Percentiles rank a stretch among this genome's conserved stretches.
Evolutionary conservation across 2,888 invertebrate species (phyloP).

Genomic region (Aspidiotus destructor): DNA sequence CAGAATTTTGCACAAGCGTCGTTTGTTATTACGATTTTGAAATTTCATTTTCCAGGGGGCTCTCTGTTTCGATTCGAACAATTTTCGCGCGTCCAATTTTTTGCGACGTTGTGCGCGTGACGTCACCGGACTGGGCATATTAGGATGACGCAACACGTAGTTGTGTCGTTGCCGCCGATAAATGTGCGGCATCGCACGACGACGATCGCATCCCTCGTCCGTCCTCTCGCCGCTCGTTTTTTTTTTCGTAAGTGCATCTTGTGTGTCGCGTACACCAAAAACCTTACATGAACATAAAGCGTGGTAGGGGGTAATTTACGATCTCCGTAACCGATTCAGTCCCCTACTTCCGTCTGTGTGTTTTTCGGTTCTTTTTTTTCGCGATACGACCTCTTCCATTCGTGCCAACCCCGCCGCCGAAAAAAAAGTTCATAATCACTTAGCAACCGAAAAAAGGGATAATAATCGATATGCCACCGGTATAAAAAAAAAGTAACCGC

Average conservation of each 20-base stretch:
- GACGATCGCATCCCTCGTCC: slow-evolving; percentile 30
- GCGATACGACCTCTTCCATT: slow-evolving; percentile 33
- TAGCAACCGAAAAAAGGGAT: slow-evolving; percentile 38
- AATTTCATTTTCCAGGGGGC: neutral
- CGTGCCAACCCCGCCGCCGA: slow-evolving; percentile 30
- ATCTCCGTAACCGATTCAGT: slow-evolving; percentile 33
- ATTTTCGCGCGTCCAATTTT: neutral
- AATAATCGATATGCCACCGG: slow-evolving; percentile 37
- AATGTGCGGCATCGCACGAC: slow-evolving; percentile 31
- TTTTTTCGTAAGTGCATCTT: slow-evolving; percentile 23
- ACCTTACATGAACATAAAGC: slow-evolving; percentile 9
- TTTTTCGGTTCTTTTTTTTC: slow-evolving; percentile 34
- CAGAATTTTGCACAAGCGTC: neutral
- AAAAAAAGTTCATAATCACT: slow-evolving; percentile 37
- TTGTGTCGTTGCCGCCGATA: slow-evolving; percentile 33
- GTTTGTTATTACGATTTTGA: neutral
- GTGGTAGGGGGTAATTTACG: slow-evolving; percentile 29
- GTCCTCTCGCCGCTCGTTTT: slow-evolving; percentile 6
- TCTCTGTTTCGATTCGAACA: neutral
- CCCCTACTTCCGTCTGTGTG: slow-evolving; percentile 34
- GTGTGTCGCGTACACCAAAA: slow-evolving; percentile 19
- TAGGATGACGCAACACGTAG: slow-evolving; percentile 35
- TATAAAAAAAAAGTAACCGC: slow-evolving; percentile 30
- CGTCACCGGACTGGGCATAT: slow-evolving; percentile 33
- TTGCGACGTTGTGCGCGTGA: neutral